Evolutionary conservation across 2,888 invertebrate genomes (phyloP).

Genomic region (Cephus sareptanus): DNA sequence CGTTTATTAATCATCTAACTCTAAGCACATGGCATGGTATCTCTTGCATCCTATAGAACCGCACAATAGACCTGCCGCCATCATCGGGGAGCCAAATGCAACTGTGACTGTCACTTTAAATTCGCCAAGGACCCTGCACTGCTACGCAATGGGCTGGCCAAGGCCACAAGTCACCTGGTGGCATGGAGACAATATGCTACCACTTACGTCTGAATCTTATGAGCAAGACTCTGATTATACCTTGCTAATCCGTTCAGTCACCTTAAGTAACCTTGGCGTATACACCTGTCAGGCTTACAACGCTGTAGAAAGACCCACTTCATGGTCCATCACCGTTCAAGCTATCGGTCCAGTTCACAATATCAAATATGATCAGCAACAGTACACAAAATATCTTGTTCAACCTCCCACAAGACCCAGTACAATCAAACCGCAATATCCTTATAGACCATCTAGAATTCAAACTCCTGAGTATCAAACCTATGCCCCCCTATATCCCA

Average conservation of each 20-base stretch:
- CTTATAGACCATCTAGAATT: constrained; percentile 53
- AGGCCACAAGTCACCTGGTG: constrained; percentile 86
- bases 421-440: constrained; percentile 59
- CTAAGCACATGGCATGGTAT: neutral
- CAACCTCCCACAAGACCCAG: constrained; percentile 67
- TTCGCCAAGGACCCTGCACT: constrained; percentile 77
- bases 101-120: constrained; percentile 78
- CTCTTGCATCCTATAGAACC: constrained; percentile 69
- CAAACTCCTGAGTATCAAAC: constrained; percentile 49
- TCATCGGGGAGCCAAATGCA: constrained; percentile 76
- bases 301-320: constrained; percentile 79
- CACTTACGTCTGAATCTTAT: constrained; percentile 75
- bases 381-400: constrained; percentile 73
- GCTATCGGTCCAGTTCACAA: constrained; percentile 78
- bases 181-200: constrained; percentile 81
- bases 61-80: constrained; percentile 70
- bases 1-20: neutral
- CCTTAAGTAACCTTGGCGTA: constrained; percentile 79
- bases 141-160: constrained; percentile 86
- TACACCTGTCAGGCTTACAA: constrained; percentile 94
- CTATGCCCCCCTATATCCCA: constrained; percentile 61
- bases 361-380: constrained; percentile 69
- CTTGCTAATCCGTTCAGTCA: constrained; percentile 79
- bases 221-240: constrained; percentile 81
- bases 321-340: constrained; percentile 80